Base-by-base conservation (phyloP, 2,113 vertebrate genomes). In the Phaethon lepturus region DNA sequence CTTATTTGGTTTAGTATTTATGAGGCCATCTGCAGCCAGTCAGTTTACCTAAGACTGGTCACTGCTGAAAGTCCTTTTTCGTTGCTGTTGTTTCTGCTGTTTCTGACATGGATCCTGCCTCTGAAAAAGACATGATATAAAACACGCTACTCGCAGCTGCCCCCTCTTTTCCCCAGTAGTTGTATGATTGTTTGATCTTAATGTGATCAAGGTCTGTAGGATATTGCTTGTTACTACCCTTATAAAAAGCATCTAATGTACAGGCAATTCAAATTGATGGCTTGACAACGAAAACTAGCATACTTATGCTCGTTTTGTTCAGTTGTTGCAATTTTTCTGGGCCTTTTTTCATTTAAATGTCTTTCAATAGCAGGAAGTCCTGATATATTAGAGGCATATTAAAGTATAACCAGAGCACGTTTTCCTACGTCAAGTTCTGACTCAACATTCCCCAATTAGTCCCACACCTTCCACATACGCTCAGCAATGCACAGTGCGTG, bases 1-100 rank as follows among this genome's bases (percentile, higher is more conserved):
- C 38, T 92, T 64, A 47, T 35, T 91, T 90, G 25, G 59, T 88
- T 89, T 56, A 74, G 93, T 95, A 95, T 93, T 94, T 88, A 82
- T 72, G 29, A 91, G 45, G 42, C 50, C 80, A 94, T 91, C 89
- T 95, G 80, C 60, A 91, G 56, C 47, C 56, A 84, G 55, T 66
- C 73, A 55, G 63, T 86, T 93, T 71, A 84, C 44, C 49, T 47
- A 81, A 86, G 26, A 14, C 49, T 82, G 69, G 86, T 50, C 84
- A 90, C 38, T 69, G 55, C 31, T 69, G 31, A 95, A 67, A 94
- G 15, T 13, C 25, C 29, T 53, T 67, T 85, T 80, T 75, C 77
- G 33, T 40, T 63, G 25, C 35, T 73, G 31, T 56, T 88, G 24
- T 87, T 96, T 92, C 63, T 86, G 31, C 33, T 75, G 20, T 60